Evolutionary conservation across 2,888 invertebrate species (phyloP).

Genomic region (Dryococelus australis): DNA sequence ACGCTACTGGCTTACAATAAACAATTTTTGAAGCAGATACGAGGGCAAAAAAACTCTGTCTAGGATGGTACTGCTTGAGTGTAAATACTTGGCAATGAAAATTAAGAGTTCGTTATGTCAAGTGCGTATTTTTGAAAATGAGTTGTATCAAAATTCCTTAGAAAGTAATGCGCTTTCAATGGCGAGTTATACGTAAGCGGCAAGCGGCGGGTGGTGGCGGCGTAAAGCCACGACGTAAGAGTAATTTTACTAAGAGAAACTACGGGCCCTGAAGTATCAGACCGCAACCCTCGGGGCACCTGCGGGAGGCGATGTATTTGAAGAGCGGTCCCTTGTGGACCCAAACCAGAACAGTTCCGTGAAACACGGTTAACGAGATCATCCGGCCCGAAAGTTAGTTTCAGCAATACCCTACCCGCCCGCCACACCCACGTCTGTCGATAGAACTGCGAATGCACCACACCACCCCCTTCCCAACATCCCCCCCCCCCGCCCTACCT

Average conservation of each 20-base stretch:
- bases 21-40: no score
- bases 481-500: not conserved
- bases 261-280: not conserved
- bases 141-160: not conserved
- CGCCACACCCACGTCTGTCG: not conserved
- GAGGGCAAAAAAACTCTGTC: no score
- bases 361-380: constrained; percentile 16
- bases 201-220: no score
- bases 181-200: not conserved
- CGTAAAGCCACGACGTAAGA: not conserved
- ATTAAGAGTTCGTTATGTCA: no score
- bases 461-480: no score
- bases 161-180: not conserved
- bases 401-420: not conserved
- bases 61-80: no score
- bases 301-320: not conserved
- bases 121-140: no score
- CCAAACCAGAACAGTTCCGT: not conserved
- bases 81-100: no score
- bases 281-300: not conserved
- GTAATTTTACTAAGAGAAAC: not conserved
- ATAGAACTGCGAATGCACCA: no score
- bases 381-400: not conserved
- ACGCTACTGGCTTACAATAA: no score
- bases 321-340: not conserved